Base-by-base conservation (phyloP, 35 echinoderm and acorn worm genomes). In the Patiria miniata region DNA sequence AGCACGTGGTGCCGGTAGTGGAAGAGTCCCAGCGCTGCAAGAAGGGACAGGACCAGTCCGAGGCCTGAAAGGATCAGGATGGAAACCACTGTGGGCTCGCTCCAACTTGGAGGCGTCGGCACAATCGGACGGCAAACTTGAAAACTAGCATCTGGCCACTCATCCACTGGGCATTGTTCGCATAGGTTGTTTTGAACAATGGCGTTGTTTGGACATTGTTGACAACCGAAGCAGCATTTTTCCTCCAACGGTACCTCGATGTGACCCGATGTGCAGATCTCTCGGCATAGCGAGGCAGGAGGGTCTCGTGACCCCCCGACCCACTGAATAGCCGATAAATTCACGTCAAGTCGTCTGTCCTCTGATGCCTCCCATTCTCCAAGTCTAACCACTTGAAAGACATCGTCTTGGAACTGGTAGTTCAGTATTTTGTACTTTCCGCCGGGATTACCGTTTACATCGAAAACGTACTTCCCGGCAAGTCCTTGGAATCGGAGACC, bases 151-250 rank as follows among this genome's bases (percentile, higher is more conserved):
- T 87, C 52, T 37, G 86, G 86, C 86, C 86, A 87, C 17, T 37
- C 12, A 14, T 32, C 33, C 21, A 7, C 28, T 5, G 59, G 69
- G 51, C 86, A 87, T 23, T 50, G 32, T 19, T 77, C 0, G 36
- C 86, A 87, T 7, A 28, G 0, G 14, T 68, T 51, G 21, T 79
- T 23, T 12, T 44, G 39, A 29, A 78, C 51, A 52, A 78, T 83
- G 36, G 51, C 40, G 52, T 87, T 33, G 28, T 52, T 7, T 17
- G 28, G 40, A 22, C 86, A 87, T 54, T 56, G 7, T 23, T 40
- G 76, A 54, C 86, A 87, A 40, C 52, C 86, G 65, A 39, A 79
- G 51, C 86, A 87, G 33, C 86, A 87, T 36, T 77, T 77, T 6
- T 50, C 29, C n/a, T 57, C 68, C 21, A 77, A 18, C 2, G 73